Evolutionary conservation across 2,888 invertebrate genomes (phyloP).

Genomic region (Catocala fraxini): DNA sequence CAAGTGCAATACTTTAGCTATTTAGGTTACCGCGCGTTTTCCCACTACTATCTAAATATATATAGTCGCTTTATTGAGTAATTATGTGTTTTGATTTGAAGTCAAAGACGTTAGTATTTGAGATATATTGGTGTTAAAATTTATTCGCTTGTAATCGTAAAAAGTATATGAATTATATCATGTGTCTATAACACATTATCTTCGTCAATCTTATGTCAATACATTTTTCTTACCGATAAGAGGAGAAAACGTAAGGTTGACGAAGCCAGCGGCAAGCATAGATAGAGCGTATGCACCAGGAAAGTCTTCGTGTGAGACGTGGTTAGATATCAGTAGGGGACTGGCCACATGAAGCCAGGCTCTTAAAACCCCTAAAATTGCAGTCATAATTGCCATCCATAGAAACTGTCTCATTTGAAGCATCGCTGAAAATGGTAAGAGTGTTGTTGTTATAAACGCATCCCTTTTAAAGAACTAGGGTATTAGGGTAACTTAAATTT

Average conservation of each 20-base stretch:
- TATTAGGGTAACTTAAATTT: too few species aligned
- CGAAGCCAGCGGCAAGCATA: conserved; percentile 90
- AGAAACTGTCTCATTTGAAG: conserved; percentile 67
- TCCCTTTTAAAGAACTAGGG: too few species aligned
- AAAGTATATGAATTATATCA: too few species aligned
- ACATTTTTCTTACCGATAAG: conserved; percentile 84
- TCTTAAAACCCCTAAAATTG: conserved; percentile 89
- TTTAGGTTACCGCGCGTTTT: too few species aligned
- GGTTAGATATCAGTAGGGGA: conserved; percentile 90
- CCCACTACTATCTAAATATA: too few species aligned
- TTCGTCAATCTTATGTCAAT: neutral
- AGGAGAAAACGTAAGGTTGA: conserved; percentile 89
- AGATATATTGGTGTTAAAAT: too few species aligned
- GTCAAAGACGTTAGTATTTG: too few species aligned
- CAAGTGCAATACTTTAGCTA: too few species aligned
- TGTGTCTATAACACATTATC: too few species aligned
- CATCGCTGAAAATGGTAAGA: conserved; percentile 61
- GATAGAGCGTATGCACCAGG: conserved; percentile 92
- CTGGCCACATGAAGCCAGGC: conserved; percentile 91
- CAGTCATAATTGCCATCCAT: conserved; percentile 70
- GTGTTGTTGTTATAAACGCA: neutral
- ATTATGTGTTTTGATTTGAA: too few species aligned
- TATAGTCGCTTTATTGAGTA: too few species aligned
- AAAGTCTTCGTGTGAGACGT: conserved; percentile 89
- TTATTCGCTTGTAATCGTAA: too few species aligned